These are phyloP conservation scores for Odontomachus brunneus DNA, from an alignment of 1,140 invertebrate genomes.

Conservation along the genomic window DNA sequence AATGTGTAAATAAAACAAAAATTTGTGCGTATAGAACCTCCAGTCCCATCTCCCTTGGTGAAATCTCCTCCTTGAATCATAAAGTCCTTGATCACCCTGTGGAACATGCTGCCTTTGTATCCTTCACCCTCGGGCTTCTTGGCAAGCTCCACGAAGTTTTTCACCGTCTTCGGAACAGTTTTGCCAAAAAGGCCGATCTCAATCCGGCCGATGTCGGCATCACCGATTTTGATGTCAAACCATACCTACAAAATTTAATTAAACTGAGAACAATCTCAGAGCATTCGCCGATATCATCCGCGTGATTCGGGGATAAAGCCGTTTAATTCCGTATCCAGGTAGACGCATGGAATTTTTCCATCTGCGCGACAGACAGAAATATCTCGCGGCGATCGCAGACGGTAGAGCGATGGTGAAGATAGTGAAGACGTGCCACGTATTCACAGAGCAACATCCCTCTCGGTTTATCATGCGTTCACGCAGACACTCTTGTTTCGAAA, in stretches of 20 bases:
- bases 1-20: too few species aligned
- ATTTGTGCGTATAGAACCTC: constrained; percentile 86
- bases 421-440: constrained; percentile 9
- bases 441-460: neutral
- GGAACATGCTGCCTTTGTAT: constrained; percentile 96
- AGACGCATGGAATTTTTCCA: neutral
- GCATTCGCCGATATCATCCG: too few species aligned
- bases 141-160: constrained; percentile 96
- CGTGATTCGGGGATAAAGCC: neutral
- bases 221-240: constrained; percentile 97
- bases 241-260: constrained; percentile 90
- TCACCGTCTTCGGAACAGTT: constrained; percentile 97
- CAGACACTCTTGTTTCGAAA: constrained; percentile 18
- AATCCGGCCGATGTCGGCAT: constrained; percentile 90
- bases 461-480: neutral
- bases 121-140: constrained; percentile 92
- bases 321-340: neutral
- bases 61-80: constrained; percentile 99
- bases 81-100: constrained; percentile 96
- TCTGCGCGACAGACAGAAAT: neutral
- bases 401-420: neutral
- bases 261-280: neutral
- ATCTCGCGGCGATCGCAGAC: neutral
- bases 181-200: constrained; percentile 98
- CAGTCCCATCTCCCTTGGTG: constrained; percentile 96